These are phyloP conservation scores for Poecilus cupreus DNA, from an alignment of 2,888 invertebrate species.

Conservation along the genomic window DNA sequence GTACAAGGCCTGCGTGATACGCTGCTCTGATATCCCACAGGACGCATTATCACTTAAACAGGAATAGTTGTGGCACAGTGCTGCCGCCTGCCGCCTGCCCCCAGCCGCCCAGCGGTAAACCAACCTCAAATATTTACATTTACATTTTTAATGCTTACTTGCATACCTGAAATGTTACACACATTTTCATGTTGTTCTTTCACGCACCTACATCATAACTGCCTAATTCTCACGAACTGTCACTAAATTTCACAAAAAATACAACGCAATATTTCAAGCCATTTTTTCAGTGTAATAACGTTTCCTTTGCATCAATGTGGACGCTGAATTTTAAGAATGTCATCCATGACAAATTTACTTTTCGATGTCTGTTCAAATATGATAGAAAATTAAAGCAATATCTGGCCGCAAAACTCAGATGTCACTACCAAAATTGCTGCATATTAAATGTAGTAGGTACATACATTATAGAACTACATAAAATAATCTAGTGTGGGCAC, in stretches of 20 bases:
- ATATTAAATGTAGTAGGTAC: too few relatives aligned
- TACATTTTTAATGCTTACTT: conserved; percentile 46
- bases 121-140: conserved; percentile 50
- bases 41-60: conserved; percentile 54
- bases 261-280: too few relatives aligned
- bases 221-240: conserved; percentile 3
- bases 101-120: conserved; percentile 19
- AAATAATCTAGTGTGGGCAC: too few relatives aligned
- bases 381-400: too few relatives aligned
- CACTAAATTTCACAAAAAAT: neutral
- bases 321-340: too few relatives aligned
- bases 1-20: conserved; percentile 27
- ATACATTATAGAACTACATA: too few relatives aligned
- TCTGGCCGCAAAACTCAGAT: too few relatives aligned
- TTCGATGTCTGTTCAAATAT: too few relatives aligned
- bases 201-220: conserved; percentile 29
- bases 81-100: neutral
- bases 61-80: conserved; percentile 38
- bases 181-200: conserved; percentile 36
- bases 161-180: conserved; percentile 27
- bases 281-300: too few relatives aligned
- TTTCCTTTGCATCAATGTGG: too few relatives aligned
- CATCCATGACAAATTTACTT: too few relatives aligned
- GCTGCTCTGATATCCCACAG: conserved; percentile 29
- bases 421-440: too few relatives aligned